Conservation (phyloP, 2,113 vertebrate genomes). For the Microcebus griseorufus region DNA sequence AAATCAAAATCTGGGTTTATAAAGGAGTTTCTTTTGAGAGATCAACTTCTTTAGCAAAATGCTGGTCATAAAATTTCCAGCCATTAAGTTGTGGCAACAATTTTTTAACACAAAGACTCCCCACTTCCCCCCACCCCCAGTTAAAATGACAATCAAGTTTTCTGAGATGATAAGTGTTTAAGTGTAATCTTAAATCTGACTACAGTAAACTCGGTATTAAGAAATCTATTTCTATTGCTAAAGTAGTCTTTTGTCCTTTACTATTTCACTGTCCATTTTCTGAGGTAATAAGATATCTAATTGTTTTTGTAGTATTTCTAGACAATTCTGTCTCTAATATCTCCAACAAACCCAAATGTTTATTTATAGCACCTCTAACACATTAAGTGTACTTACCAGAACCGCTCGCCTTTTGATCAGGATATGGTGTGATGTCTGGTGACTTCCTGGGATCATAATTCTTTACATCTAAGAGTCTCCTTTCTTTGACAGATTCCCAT, state of each 20-base stretch:
- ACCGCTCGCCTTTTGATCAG: not conserved
- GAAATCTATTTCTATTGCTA: not conserved
- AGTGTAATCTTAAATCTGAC: not conserved
- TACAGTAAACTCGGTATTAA: not conserved
- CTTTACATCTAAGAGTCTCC: constrained; percentile 79
- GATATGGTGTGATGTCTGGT: not conserved
- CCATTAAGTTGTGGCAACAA: not conserved
- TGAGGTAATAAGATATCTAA: not conserved
- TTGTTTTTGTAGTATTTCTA: not conserved
- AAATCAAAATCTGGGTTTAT: not conserved
- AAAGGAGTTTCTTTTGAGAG: not conserved
- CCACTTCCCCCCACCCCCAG: not conserved
- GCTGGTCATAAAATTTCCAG: not conserved
- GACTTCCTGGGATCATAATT: constrained; percentile 8
- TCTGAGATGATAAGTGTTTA: not conserved
- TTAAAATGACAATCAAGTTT: constrained; percentile 7
- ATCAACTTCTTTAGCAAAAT: not conserved
- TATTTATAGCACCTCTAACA: not conserved
- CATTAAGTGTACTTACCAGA: constrained; percentile 53
- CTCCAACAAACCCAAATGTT: not conserved
- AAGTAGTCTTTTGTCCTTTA: not conserved
- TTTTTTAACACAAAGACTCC: not conserved
- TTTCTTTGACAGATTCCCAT: constrained; percentile 84
- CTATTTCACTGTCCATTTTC: constrained; percentile 16
- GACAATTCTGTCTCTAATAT: not conserved